Percentiles rank a stretch among this genome's conserved stretches.
Conservation (phyloP, 2,113 vertebrate species). For the Agapornis roseicollis region DNA sequence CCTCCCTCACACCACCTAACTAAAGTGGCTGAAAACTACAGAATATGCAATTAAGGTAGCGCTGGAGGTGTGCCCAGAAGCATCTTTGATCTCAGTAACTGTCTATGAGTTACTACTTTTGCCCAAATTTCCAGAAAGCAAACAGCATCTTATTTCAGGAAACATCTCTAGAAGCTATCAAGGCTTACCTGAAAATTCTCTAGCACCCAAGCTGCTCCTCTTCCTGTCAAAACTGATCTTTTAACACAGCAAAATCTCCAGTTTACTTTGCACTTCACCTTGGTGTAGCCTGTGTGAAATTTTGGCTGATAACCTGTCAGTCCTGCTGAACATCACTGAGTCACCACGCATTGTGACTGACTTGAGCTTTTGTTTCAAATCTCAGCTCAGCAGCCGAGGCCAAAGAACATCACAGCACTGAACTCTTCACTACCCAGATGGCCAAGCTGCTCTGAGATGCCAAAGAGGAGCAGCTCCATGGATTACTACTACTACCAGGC, state of each 20-base stretch:
- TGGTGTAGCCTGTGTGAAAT: background rate
- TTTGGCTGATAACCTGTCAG: background rate
- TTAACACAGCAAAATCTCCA: background rate
- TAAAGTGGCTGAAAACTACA: background rate
- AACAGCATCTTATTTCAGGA: background rate
- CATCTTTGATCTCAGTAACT: background rate
- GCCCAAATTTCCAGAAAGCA: background rate
- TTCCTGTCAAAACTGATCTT: background rate
- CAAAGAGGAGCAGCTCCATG: background rate
- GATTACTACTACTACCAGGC: background rate
- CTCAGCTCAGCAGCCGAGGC: background rate
- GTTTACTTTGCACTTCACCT: background rate
- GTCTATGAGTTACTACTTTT: background rate
- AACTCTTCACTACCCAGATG: background rate
- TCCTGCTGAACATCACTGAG: background rate
- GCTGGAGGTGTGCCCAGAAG: background rate
- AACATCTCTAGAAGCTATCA: background rate
- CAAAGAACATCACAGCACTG: background rate
- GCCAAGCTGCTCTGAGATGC: background rate
- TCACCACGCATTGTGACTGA: background rate
- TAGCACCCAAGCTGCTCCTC: background rate
- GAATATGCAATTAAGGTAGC: background rate
- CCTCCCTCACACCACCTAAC: background rate
- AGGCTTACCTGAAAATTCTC: background rate
- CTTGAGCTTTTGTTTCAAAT: background rate